phyloP scores from a whole-genome alignment of 2,113 vertebrate genomes.

The Thinocorus orbignyianus region DNA sequence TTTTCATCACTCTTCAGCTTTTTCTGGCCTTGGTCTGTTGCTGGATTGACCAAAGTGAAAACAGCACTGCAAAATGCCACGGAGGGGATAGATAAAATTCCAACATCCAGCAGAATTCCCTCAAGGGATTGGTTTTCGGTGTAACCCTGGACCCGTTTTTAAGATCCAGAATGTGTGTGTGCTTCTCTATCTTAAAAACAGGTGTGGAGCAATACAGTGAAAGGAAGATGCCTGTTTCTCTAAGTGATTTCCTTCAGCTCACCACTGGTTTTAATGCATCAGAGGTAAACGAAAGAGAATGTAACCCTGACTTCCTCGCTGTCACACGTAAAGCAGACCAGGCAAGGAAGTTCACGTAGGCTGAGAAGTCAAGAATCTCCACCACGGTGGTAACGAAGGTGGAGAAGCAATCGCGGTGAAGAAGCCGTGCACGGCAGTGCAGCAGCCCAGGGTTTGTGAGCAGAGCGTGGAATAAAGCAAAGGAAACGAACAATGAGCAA shows the following conservation, averaged over 20 bases:
- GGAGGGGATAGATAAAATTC: not conserved
- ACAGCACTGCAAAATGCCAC: not conserved
- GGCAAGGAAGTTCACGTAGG: not conserved
- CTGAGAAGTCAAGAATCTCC: not conserved
- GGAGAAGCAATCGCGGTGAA: not conserved
- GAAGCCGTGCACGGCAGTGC: not conserved
- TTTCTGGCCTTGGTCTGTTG: not conserved
- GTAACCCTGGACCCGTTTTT: not conserved
- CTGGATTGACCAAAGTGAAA: not conserved
- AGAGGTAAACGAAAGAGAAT: not conserved
- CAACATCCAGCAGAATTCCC: not conserved
- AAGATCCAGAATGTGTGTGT: not conserved
- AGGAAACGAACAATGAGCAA: constrained; percentile 70
- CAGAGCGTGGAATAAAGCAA: constrained; percentile 16
- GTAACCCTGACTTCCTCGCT: not conserved
- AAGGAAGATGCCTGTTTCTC: not conserved
- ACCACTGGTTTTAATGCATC: not conserved
- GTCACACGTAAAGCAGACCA: not conserved
- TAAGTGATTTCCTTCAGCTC: not conserved
- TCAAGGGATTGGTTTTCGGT: not conserved
- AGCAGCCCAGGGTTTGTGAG: not conserved
- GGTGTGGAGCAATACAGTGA: not conserved
- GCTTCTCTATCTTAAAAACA: fast-evolving
- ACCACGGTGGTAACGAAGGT: not conserved
- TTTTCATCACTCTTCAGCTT: not conserved